Conservation (phyloP, 2,797 vertebrate genomes). For the Parauchenoglanis ngamensis region DNA sequence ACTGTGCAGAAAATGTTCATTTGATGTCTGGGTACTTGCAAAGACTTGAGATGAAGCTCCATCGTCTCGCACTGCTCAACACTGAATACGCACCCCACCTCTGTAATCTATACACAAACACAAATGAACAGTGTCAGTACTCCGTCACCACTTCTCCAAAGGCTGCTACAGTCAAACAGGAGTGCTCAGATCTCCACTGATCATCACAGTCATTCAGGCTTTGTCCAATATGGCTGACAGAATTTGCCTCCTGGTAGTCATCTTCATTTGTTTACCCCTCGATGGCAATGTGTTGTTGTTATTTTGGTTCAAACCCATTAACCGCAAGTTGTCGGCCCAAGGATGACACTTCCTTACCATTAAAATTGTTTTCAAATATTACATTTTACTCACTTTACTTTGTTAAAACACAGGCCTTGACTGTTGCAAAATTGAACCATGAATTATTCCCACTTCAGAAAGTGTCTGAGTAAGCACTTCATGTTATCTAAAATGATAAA, state of each 20-base stretch:
- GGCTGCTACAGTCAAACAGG: neutral
- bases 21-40: slow-evolving; percentile 71
- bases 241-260: neutral
- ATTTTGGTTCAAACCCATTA: neutral
- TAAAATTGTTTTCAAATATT: no score
- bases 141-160: neutral
- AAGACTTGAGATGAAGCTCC: slow-evolving; percentile 68
- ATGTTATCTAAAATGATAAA: no score
- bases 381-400: no score
- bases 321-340: no score
- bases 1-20: slow-evolving; percentile 69
- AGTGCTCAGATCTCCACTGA: neutral
- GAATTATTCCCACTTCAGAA: neutral
- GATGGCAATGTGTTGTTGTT: neutral
- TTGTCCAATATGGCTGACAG: neutral
- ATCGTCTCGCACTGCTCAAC: slow-evolving; percentile 73
- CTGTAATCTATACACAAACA: slow-evolving; percentile 66
- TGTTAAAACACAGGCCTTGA: neutral
- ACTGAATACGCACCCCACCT: slow-evolving; percentile 74
- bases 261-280: neutral
- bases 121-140: neutral
- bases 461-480: neutral
- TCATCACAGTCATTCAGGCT: neutral
- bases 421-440: neutral
- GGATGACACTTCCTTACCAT: no score